Percentiles rank a stretch among this genome's conserved stretches.
Evolutionary conservation across 2,113 vertebrate species (phyloP).

Genomic region (Coregonus clupeaformis): DNA sequence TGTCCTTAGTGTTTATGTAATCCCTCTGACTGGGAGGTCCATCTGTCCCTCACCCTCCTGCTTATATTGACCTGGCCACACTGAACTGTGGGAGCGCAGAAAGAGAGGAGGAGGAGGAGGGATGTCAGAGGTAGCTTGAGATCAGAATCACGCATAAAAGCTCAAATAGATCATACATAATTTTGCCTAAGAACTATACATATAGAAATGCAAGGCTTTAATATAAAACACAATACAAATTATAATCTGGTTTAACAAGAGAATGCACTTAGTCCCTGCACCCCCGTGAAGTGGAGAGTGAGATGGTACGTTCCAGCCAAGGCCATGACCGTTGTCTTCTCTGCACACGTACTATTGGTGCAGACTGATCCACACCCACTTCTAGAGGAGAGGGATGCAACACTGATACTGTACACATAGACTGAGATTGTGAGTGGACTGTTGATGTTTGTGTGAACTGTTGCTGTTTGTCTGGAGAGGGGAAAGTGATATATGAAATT

Average conservation of each 20-base stretch:
- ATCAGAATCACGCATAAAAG: not conserved
- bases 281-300: slow-evolving; percentile 43
- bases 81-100: slow-evolving; percentile 51
- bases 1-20: slow-evolving; percentile 55
- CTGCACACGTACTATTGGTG: slow-evolving; percentile 48
- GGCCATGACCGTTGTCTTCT: slow-evolving; percentile 29
- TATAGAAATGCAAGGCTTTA: not conserved
- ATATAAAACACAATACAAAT: not conserved
- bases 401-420: slow-evolving; percentile 4
- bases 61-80: slow-evolving; percentile 73
- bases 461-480: too few species aligned
- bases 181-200: not conserved
- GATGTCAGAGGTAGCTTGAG: not conserved
- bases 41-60: slow-evolving; percentile 66
- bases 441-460: not conserved
- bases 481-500: too few species aligned
- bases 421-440: slow-evolving; percentile 4
- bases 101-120: slow-evolving; percentile 37
- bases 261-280: slow-evolving; percentile 35
- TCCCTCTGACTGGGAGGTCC: slow-evolving; percentile 54
- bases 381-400: slow-evolving; percentile 28
- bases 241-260: slow-evolving; percentile 19
- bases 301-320: slow-evolving; percentile 65
- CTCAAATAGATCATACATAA: not conserved
- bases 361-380: slow-evolving; percentile 54